Conservation (phyloP, 2,888 invertebrate genomes). For the Drosophila villosipedis region DNA sequence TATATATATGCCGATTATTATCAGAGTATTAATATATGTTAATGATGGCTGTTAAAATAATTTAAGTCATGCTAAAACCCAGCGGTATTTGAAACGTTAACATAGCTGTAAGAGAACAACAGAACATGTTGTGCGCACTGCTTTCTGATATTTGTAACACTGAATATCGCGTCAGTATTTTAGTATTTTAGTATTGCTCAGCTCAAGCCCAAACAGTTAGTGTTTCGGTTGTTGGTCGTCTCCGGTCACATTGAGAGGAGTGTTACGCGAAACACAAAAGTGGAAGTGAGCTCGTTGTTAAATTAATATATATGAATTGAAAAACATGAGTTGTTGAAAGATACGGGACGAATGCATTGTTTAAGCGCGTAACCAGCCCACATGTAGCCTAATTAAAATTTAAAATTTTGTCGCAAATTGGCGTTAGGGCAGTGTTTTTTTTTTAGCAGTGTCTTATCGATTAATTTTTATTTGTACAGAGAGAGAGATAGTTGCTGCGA, state of each 20-base stretch:
- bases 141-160: not conserved
- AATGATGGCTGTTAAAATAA: not conserved
- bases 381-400: constrained; percentile 6
- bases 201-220: not conserved
- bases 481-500: constrained; percentile 12
- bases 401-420: not conserved
- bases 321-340: constrained; percentile 43
- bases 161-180: not conserved
- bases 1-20: not conserved
- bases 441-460: constrained; percentile 39
- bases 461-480: constrained; percentile 41
- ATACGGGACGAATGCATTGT: not conserved
- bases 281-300: constrained; percentile 12
- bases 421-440: constrained; percentile 2
- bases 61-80: not conserved
- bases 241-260: constrained; percentile 35
- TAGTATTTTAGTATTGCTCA: not conserved
- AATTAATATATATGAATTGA: constrained; percentile 18
- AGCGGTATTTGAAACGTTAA: not conserved
- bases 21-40: not conserved
- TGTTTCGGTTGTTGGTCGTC: not conserved
- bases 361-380: not conserved
- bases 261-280: constrained; percentile 46
- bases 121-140: not conserved
- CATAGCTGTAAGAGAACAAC: not conserved